phyloP scores from a whole-genome alignment of 2,113 vertebrate genomes.

The Gallinago paraguaiae region DNA sequence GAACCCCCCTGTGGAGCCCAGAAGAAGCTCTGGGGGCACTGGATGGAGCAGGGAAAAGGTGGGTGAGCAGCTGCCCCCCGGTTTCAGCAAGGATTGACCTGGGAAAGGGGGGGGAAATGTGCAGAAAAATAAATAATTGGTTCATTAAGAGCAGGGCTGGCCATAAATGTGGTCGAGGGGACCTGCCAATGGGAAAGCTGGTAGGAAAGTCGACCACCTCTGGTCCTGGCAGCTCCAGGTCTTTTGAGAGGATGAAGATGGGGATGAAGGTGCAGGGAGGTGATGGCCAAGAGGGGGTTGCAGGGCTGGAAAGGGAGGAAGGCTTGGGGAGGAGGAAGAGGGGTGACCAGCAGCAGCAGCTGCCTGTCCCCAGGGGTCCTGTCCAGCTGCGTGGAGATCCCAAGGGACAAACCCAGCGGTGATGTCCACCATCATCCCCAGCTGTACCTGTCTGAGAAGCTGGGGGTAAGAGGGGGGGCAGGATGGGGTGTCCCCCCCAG shows the following conservation, averaged over 20 bases:
- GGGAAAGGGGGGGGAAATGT: accelerated
- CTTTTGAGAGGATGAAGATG: not conserved
- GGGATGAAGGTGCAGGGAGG: not conserved
- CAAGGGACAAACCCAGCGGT: not conserved
- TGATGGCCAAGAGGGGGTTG: not conserved
- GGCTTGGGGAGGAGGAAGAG: not conserved
- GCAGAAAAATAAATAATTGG: not conserved
- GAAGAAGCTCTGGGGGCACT: not conserved
- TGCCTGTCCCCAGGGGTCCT: not conserved
- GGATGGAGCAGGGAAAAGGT: not conserved
- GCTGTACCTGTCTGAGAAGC: not conserved
- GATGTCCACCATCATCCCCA: accelerated
- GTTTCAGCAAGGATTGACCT: not conserved
- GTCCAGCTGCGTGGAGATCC: not conserved
- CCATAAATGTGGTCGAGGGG: not conserved
- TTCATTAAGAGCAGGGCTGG: not conserved
- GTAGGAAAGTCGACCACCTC: accelerated
- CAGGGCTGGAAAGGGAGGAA: not conserved
- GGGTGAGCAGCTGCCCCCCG: not conserved
- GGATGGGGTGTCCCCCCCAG: accelerated
- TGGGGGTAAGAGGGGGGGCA: not conserved
- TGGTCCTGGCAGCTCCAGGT: not conserved
- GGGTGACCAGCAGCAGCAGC: not conserved
- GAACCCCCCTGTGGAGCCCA: not conserved
- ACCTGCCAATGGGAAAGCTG: not conserved